Evolutionary conservation across 2,797 vertebrate genomes (phyloP).

Genomic region (Gorsachius magnificus): DNA sequence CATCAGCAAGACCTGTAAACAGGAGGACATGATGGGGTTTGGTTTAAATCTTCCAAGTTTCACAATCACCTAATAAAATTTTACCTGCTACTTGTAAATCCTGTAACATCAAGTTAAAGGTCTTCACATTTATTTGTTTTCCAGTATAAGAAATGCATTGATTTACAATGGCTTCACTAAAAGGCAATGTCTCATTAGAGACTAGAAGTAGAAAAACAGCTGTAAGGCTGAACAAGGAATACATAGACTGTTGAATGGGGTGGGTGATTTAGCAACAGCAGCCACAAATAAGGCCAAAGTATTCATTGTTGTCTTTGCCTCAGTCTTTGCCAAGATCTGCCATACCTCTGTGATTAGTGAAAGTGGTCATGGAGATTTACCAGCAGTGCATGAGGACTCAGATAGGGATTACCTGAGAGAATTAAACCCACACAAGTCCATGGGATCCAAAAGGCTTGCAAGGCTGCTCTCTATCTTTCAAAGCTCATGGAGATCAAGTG

Average conservation of each 20-base stretch:
- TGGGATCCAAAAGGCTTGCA: background rate
- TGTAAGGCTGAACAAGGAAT: background rate
- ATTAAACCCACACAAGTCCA: background rate
- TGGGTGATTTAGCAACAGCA: background rate
- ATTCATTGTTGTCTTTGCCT: background rate
- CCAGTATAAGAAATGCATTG: background rate
- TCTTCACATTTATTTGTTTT: background rate
- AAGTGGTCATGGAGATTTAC: background rate
- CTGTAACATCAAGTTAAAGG: background rate
- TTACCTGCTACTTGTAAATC: background rate
- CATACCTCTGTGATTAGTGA: background rate
- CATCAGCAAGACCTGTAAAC: background rate
- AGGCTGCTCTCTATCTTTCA: background rate
- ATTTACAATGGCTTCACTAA: background rate
- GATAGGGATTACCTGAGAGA: background rate
- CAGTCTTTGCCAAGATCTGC: background rate
- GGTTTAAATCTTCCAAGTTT: background rate
- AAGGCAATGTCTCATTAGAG: background rate
- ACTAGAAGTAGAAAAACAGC: background rate
- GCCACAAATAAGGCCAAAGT: background rate
- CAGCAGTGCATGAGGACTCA: background rate
- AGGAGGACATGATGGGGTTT: background rate
- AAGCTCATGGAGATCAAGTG: background rate
- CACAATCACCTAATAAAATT: background rate
- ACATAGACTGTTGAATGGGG: background rate